phyloP scores from a whole-genome alignment of 2,888 invertebrate genomes.

The Dryocosmus kuriphilus region DNA sequence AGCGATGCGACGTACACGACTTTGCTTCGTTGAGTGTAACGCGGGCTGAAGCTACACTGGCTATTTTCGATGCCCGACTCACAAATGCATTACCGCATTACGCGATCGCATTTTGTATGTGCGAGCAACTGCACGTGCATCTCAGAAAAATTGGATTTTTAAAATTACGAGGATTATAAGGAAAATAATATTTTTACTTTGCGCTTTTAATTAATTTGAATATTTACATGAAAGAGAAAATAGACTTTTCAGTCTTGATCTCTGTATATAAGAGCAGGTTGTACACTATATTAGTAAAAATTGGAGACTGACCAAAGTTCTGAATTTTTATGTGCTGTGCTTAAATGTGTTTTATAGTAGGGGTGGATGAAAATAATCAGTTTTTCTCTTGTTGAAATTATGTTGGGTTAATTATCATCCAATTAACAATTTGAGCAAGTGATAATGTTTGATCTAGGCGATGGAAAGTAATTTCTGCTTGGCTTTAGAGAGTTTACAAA shows the following conservation, averaged over 20 bases:
- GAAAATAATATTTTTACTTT: too few species aligned
- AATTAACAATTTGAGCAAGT: neutral
- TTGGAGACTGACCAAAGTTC: too few species aligned
- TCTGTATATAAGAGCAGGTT: too few species aligned
- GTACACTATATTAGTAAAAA: too few species aligned
- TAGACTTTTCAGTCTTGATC: too few species aligned
- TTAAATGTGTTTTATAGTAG: neutral
- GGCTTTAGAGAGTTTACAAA: neutral
- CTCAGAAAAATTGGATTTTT: too few species aligned
- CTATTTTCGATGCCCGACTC: slow-evolving; percentile 35
- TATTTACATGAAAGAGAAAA: too few species aligned
- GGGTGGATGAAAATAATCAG: too few species aligned
- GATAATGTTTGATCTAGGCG: neutral
- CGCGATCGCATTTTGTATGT: slow-evolving; percentile 28
- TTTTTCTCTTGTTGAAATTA: too few species aligned
- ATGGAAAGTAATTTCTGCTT: neutral
- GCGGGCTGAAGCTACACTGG: slow-evolving; percentile 29
- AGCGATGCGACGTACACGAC: slow-evolving; percentile 15
- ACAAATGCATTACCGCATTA: slow-evolving; percentile 35
- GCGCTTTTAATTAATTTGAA: too few species aligned
- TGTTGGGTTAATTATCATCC: neutral
- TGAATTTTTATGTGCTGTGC: too few species aligned
- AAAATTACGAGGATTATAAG: too few species aligned
- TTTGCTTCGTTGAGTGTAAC: slow-evolving; percentile 22
- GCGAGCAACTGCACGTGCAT: slow-evolving; percentile 27